Evolutionary conservation across 2,113 vertebrate genomes (phyloP).

Genomic region (Pluvianellus socialis): DNA sequence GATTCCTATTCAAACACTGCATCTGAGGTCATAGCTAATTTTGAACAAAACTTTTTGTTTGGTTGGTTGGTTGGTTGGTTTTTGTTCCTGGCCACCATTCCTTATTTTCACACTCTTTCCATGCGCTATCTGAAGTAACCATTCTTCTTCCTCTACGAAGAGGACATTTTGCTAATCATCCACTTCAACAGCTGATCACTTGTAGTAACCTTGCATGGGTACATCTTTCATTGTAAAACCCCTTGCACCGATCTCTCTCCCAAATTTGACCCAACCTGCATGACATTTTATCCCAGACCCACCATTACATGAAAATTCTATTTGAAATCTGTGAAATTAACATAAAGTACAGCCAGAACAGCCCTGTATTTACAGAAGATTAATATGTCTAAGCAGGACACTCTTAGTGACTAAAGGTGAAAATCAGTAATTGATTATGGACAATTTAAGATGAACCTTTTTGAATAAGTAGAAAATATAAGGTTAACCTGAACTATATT

Average conservation of each 20-base stretch:
- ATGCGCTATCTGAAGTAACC: not conserved
- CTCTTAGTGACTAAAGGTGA: not conserved
- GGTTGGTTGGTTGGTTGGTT: too few relatives aligned
- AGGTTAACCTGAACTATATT: not conserved
- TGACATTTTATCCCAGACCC: not conserved
- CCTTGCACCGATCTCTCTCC: not conserved
- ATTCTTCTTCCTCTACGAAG: not conserved
- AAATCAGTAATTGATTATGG: not conserved
- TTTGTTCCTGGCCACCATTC: not conserved
- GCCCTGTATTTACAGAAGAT: not conserved
- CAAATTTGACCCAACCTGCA: not conserved
- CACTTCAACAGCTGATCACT: not conserved
- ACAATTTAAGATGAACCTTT: not conserved
- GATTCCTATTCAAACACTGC: not conserved
- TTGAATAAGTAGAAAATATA: not conserved
- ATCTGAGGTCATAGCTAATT: not conserved
- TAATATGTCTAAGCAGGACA: not conserved
- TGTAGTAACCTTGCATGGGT: not conserved
- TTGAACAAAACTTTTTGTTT: not conserved
- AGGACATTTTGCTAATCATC: not conserved
- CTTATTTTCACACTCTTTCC: not conserved
- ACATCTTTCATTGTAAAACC: not conserved
- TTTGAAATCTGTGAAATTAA: not conserved
- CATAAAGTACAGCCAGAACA: not conserved
- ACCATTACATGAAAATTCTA: not conserved